phyloP scores from a whole-genome alignment of 2,113 vertebrate species.

The Pao palembangensis region DNA sequence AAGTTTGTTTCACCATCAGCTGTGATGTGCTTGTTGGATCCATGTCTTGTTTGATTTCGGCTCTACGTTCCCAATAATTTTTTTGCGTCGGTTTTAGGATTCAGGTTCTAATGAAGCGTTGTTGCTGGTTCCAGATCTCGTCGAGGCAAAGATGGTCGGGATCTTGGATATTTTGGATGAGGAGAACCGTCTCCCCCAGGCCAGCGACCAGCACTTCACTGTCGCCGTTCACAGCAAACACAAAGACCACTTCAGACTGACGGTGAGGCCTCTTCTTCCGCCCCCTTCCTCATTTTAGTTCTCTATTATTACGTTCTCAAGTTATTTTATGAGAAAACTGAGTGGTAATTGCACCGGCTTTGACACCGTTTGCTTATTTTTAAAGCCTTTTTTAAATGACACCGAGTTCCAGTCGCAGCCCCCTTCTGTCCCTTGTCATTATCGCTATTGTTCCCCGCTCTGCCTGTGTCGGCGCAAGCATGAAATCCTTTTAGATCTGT shows the following conservation, averaged over 20 bases:
- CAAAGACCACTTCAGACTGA: slow-evolving; percentile 95
- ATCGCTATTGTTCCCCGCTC: slow-evolving; percentile 37
- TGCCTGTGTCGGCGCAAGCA: slow-evolving; percentile 29
- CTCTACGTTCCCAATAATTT: too few relatives aligned
- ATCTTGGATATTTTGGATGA: slow-evolving; percentile 96
- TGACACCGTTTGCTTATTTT: slow-evolving; percentile 6
- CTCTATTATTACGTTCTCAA: neutral
- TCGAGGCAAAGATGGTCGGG: slow-evolving; percentile 91
- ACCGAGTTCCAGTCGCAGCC: neutral
- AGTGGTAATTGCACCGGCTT: too few relatives aligned
- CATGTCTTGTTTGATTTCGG: too few relatives aligned
- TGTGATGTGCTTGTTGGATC: too few relatives aligned
- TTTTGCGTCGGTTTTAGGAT: too few relatives aligned
- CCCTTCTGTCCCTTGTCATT: slow-evolving; percentile 21
- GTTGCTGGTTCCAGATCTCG: slow-evolving; percentile 80
- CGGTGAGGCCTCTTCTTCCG: slow-evolving; percentile 72
- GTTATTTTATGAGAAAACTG: neutral
- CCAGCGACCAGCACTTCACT: slow-evolving; percentile 95
- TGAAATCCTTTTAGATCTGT: slow-evolving; percentile 53
- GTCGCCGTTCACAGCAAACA: slow-evolving; percentile 90
- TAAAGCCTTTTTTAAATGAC: slow-evolving; percentile 24
- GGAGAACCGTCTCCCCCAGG: slow-evolving; percentile 96
- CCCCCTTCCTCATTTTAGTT: slow-evolving; percentile 2
- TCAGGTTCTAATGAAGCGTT: neutral
- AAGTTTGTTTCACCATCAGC: too few relatives aligned